Base-by-base conservation (phyloP, 2,888 invertebrate species). In the Euplexia lucipara region DNA sequence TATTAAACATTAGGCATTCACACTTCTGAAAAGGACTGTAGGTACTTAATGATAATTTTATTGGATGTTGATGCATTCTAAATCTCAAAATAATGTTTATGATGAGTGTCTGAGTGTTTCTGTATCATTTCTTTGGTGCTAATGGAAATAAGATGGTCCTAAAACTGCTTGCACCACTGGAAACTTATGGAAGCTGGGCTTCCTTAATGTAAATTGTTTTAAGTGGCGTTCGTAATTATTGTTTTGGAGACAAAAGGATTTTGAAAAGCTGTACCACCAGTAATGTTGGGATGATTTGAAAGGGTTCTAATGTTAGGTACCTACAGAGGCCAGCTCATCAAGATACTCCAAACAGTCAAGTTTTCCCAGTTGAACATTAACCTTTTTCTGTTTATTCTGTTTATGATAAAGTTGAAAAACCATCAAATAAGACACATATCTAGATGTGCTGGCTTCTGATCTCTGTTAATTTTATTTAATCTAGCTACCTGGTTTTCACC, bases 51-150 rank as follows among this genome's bases (percentile, higher is more conserved):
- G 72, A 70, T 77, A 68, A 67, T 83, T 83, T 79, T 79, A 81
- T 73, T 67, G 71, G 63, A 65, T 61, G 51, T 61, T 72, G 63
- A 67, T 67, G 79, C 60, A 73, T 76, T 72, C 66, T 70, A 70
- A 81, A 81, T 81, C 58, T 79, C 39, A 54, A 68, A 69, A 81
- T 78, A 75, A 78, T 71, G 68, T 66, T 78, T 69, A 78, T 70
- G 61, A 68, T 65, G 61, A 75, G 57, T 57, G 58, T 20, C 54
- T 53, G 56, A 66, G 57, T 60, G 75, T 72, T 64, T 76, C 66
- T 65, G 57, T 77, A 71, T 77, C 78, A 66, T 41, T 66, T 68
- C 68, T 42, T 51, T 63, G 37, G 62, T 56, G 53, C 35, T 78
- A 73, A 75, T 78, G 75, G 64, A 51, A 37, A 57, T 59, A 68